Base-by-base conservation (phyloP, 2,113 vertebrate species). In the Cochlearius cochlearius region DNA sequence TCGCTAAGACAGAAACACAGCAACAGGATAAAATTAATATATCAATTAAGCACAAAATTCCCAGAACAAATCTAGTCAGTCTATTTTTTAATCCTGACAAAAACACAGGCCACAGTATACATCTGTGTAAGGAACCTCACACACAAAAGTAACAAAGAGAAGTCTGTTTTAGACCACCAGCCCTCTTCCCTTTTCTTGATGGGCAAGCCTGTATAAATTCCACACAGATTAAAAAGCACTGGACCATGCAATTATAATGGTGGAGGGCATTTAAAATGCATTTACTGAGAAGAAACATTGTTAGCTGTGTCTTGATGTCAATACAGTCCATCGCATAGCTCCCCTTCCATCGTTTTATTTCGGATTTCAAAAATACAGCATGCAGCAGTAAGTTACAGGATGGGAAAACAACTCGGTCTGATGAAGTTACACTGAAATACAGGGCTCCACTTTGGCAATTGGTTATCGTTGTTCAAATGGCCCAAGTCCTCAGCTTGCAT, bases 201-300 rank as follows among this genome's bases (percentile, higher is more conserved):
- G 60, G 69, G 63, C 58, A 83, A 77, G 84, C 29, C 69, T 69
- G 25, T 41, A 49, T 36, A 63, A 95, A 82, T 94, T 94, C 86
- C 94, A 88, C 53, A 72, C 32, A 78, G 82, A 85, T 73, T 69
- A 80, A 92, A 90, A 96, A 92, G 58, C 77, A 90, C 20, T 86
- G 72, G 76, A 60, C 67, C 86, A 52, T 95, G 91, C 86, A 91
- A 73, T 95, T 88, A 86, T 69, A 93, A 93, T 87, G 77, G 72
- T 3, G 13, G 39, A 74, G n/a, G n/a, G 62, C 62, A 93, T 47
- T 94, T 62, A 29, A 94, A 94, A 92, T 64, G 56, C 4, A 1
- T 66, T 80, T 78, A 52, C 43, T 87, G 73, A 72, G 81, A 78
- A 90, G 53, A 88, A 81, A 59, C 30, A 52, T 0, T 63, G 47